Percentiles rank a stretch among this genome's conserved stretches.
phyloP scores from a whole-genome alignment of 1,140 invertebrate genomes.

The Anastrepha obliqua region DNA sequence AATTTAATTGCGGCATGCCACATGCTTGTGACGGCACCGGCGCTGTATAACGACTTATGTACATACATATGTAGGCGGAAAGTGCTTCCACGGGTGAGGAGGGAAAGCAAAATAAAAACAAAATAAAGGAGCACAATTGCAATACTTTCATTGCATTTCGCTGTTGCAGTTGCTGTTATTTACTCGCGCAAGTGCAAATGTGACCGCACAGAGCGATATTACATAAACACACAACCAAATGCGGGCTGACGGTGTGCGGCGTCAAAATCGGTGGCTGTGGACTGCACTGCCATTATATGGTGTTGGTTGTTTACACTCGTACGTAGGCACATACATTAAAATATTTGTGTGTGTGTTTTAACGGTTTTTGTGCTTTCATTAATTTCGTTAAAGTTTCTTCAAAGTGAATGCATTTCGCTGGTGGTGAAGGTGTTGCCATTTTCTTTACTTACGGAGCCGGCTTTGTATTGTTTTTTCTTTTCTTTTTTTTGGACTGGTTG shows the following conservation, averaged over 20 bases:
- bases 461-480: background rate
- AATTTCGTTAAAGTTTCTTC: constrained; percentile 12
- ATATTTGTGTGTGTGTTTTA: background rate
- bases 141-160: constrained; percentile 16
- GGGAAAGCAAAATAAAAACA: background rate
- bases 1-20: constrained; percentile 44
- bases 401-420: constrained; percentile 35
- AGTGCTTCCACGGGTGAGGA: background rate
- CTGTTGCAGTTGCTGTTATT: constrained; percentile 23
- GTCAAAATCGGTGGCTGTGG: background rate
- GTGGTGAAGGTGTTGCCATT: constrained; percentile 45
- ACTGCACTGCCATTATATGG: background rate
- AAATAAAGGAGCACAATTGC: background rate
- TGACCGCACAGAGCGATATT: background rate
- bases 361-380: constrained; percentile 5
- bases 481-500: background rate
- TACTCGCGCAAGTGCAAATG: constrained; percentile 17
- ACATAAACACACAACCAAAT: constrained; percentile 6
- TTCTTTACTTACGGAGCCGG: background rate
- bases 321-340: background rate
- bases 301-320: background rate
- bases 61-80: background rate
- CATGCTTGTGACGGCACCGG: constrained; percentile 14
- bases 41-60: background rate
- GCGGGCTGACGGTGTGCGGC: background rate